Conservation (phyloP, 2,113 vertebrate genomes). For the Lepidothrix coronata region DNA sequence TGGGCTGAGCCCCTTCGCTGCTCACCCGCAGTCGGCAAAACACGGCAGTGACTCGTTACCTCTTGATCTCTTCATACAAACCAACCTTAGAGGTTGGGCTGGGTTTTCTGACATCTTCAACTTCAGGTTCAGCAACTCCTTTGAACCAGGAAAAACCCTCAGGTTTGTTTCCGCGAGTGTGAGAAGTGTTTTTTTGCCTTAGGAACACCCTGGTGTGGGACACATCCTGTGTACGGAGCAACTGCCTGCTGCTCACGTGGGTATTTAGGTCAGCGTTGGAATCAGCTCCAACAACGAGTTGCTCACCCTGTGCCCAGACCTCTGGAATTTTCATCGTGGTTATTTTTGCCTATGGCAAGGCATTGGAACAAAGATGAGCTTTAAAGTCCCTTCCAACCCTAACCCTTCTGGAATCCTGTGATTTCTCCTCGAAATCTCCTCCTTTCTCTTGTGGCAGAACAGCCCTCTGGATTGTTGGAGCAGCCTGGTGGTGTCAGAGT, state of each 20-base stretch:
- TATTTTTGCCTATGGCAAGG: background rate
- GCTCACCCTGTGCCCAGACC: background rate
- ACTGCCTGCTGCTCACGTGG: background rate
- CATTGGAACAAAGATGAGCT: background rate
- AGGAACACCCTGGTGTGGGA: background rate
- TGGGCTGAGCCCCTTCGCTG: background rate
- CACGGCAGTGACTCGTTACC: accelerated
- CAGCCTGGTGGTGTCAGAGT: accelerated
- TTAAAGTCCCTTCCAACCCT: background rate
- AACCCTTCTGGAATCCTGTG: background rate
- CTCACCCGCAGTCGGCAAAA: background rate
- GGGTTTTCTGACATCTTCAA: background rate
- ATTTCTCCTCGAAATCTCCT: background rate
- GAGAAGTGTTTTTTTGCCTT: background rate
- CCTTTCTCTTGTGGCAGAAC: background rate
- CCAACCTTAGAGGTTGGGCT: background rate
- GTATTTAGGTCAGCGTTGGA: background rate
- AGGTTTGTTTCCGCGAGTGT: background rate
- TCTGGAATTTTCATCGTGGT: background rate
- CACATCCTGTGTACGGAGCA: accelerated
- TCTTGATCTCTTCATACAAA: background rate
- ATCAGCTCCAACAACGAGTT: background rate
- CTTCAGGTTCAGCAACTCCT: background rate
- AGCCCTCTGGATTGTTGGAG: background rate
- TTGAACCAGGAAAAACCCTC: background rate